These are phyloP conservation scores for Lepus timidus DNA, from an alignment of 2,113 vertebrate species.

Conservation along the genomic window DNA sequence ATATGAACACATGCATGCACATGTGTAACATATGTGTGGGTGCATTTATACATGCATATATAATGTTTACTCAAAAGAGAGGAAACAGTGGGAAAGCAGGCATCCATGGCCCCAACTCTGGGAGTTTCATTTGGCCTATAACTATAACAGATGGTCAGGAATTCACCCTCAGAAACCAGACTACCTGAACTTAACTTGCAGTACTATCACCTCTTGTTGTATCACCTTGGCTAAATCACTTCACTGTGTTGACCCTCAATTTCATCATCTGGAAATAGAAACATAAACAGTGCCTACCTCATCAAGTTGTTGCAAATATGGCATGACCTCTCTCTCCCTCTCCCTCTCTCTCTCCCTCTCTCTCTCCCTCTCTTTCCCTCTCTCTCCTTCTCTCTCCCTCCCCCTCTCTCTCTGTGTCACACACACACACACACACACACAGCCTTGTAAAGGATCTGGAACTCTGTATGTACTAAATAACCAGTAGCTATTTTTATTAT, in stretches of 20 bases:
- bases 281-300: background rate
- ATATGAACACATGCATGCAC: background rate
- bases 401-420: too few relatives aligned
- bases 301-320: background rate
- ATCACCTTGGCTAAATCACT: background rate
- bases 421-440: background rate
- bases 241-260: background rate
- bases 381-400: too few relatives aligned
- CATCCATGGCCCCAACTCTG: background rate
- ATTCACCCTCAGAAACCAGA: background rate
- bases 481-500: background rate
- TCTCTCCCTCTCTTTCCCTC: too few relatives aligned
- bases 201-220: too few relatives aligned
- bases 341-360: too few relatives aligned
- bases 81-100: background rate
- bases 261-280: background rate
- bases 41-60: background rate
- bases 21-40: background rate
- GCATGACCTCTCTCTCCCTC: background rate
- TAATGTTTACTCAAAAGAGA: background rate
- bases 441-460: background rate
- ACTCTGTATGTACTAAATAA: background rate
- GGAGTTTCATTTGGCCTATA: background rate
- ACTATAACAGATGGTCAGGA: background rate
- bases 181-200: background rate